Evolutionary conservation across 2,797 vertebrate species (phyloP).

Genomic region (Neosilurus hyrtlii): DNA sequence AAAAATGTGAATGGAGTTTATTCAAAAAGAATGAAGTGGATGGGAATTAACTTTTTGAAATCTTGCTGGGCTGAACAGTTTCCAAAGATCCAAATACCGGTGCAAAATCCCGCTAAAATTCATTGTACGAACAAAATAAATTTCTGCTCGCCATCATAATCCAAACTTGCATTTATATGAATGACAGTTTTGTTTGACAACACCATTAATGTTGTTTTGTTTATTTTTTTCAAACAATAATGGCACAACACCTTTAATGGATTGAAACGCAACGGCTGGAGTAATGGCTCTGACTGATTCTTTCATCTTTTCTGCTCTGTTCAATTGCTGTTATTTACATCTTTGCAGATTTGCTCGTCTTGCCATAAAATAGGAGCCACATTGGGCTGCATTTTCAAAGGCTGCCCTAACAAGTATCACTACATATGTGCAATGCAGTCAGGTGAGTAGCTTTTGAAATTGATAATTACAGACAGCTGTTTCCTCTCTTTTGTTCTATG

Average conservation of each 20-base stretch:
- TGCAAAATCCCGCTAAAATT: too few relatives aligned
- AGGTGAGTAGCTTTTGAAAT: slow-evolving; percentile 60
- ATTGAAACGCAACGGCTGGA: background rate
- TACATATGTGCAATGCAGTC: slow-evolving; percentile 76
- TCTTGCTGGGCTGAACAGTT: too few relatives aligned
- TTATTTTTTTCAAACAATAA: too few relatives aligned
- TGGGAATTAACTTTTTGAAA: too few relatives aligned
- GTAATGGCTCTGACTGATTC: background rate
- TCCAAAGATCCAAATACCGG: too few relatives aligned
- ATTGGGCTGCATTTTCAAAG: slow-evolving; percentile 76
- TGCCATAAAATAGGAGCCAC: slow-evolving; percentile 69
- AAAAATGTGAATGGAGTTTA: too few relatives aligned
- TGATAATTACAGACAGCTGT: slow-evolving; percentile 10
- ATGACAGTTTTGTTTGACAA: too few relatives aligned
- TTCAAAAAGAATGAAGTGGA: too few relatives aligned
- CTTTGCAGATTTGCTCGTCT: slow-evolving; percentile 67
- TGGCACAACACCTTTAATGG: background rate
- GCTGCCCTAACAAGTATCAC: slow-evolving; percentile 77
- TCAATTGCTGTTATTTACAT: background rate
- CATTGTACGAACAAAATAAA: too few relatives aligned
- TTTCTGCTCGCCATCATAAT: too few relatives aligned
- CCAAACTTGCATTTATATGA: too few relatives aligned
- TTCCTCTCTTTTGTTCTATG: background rate
- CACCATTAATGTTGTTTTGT: too few relatives aligned
- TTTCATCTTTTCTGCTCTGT: slow-evolving; percentile 14